Evolutionary conservation across 92 coral and sea anemone species (phyloP).

Genomic region (Porites cylindrica): DNA sequence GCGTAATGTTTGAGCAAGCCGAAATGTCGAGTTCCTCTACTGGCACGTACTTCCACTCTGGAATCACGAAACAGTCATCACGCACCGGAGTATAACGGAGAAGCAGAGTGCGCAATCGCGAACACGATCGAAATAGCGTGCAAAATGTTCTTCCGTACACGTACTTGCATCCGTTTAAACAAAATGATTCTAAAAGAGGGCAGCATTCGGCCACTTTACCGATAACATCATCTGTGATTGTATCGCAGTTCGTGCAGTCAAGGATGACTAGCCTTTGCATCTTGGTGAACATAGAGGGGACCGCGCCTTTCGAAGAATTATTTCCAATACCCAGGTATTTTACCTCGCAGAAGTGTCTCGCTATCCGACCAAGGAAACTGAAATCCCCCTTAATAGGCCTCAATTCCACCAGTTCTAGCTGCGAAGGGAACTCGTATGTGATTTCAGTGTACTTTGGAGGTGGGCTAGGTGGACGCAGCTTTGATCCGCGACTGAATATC

Average conservation of each 20-base stretch:
- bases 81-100: slow-evolving; percentile 98
- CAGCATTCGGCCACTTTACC: slow-evolving; percentile 94
- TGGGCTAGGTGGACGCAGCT: slow-evolving; percentile 72
- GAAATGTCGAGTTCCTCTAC: slow-evolving; percentile 96
- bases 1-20: slow-evolving; percentile 95
- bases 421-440: slow-evolving; percentile 91
- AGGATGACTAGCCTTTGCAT: slow-evolving; percentile 92
- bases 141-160: slow-evolving; percentile 93
- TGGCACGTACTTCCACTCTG: slow-evolving; percentile 87
- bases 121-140: slow-evolving; percentile 82
- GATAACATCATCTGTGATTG: slow-evolving; percentile 94
- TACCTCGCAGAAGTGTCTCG: slow-evolving; percentile 91
- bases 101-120: slow-evolving; percentile 87
- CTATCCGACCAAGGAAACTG: slow-evolving; percentile 87
- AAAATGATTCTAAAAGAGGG: slow-evolving; percentile 90
- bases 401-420: slow-evolving; percentile 88
- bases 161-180: slow-evolving; percentile 96
- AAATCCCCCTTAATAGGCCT: slow-evolving; percentile 98
- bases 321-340: slow-evolving; percentile 96
- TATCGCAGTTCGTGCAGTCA: slow-evolving; percentile 98
- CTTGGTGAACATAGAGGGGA: slow-evolving; percentile 93
- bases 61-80: slow-evolving; percentile 91
- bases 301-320: slow-evolving; percentile 93
- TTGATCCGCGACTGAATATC: slow-evolving; percentile 95
- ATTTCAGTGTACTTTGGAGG: slow-evolving; percentile 63